A percentile compares a stretch with the other conserved stretches of the same genome.
Evolutionary conservation across 2,797 vertebrate genomes (phyloP).

Genomic region (Microctenopoma lineatum): DNA sequence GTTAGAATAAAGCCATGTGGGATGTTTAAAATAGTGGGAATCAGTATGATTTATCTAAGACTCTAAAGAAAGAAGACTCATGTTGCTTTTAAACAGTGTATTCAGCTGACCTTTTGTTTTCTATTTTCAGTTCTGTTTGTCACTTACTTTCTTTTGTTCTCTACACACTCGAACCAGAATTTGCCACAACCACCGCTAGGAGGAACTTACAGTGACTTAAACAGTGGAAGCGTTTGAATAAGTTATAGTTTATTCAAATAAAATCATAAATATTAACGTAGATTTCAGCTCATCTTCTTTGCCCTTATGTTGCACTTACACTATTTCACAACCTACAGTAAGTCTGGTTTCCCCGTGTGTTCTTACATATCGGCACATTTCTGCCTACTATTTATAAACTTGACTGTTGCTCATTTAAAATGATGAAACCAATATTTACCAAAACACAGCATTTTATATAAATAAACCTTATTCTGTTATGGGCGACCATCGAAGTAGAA

Average conservation of each 20-base stretch:
- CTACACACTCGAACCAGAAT: not conserved
- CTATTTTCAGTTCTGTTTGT: conserved; percentile 16
- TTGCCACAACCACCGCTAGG: not conserved
- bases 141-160: conserved; percentile 2
- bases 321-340: not conserved
- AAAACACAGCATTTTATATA: conserved; percentile 4
- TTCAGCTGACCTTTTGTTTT: not conserved
- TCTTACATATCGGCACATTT: not conserved
- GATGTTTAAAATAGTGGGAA: not conserved
- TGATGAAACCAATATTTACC: not conserved
- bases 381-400: not conserved
- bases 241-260: not conserved
- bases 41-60: too few species aligned
- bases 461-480: not conserved
- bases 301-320: not conserved
- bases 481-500: conserved; percentile 12
- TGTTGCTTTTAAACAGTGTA: not conserved
- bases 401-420: not conserved
- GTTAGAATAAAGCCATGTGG: not conserved
- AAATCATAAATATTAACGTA: not conserved
- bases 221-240: not conserved
- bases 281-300: not conserved
- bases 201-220: not conserved
- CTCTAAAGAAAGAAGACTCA: not conserved
- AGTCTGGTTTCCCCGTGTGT: conserved; percentile 1